Percentiles rank a stretch among this genome's conserved stretches.
These are phyloP conservation scores for Pithys albifrons DNA, from an alignment of 2,113 vertebrate species.

Conservation along the genomic window DNA sequence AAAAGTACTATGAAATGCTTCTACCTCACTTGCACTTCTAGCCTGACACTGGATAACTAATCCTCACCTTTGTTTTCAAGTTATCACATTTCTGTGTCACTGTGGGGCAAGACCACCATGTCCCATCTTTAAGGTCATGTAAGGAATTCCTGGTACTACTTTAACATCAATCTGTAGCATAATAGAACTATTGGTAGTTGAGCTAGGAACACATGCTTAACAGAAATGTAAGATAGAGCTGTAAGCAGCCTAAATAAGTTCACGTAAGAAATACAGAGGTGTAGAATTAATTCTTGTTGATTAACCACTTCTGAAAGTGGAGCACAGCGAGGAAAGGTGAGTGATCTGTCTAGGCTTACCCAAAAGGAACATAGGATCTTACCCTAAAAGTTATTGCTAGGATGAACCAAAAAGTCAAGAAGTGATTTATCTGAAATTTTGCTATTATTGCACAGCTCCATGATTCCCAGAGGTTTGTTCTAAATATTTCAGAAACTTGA, in stretches of 20 bases:
- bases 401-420: not conserved
- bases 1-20: not conserved
- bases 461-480: not conserved
- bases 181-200: not conserved
- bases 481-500: not conserved
- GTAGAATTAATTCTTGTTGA: not conserved
- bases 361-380: not conserved
- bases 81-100: not conserved
- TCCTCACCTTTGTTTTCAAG: not conserved
- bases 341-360: not conserved
- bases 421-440: not conserved
- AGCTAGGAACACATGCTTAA: not conserved
- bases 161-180: not conserved
- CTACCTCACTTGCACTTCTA: not conserved
- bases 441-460: not conserved
- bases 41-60: not conserved
- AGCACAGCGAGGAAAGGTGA: not conserved
- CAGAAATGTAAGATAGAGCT: not conserved
- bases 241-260: not conserved
- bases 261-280: not conserved
- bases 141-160: not conserved
- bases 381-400: not conserved
- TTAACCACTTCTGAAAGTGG: not conserved
- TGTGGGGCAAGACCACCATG: not conserved
- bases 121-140: not conserved